Conservation (phyloP, 2,113 vertebrate genomes). For the Arothron firmamentum region DNA sequence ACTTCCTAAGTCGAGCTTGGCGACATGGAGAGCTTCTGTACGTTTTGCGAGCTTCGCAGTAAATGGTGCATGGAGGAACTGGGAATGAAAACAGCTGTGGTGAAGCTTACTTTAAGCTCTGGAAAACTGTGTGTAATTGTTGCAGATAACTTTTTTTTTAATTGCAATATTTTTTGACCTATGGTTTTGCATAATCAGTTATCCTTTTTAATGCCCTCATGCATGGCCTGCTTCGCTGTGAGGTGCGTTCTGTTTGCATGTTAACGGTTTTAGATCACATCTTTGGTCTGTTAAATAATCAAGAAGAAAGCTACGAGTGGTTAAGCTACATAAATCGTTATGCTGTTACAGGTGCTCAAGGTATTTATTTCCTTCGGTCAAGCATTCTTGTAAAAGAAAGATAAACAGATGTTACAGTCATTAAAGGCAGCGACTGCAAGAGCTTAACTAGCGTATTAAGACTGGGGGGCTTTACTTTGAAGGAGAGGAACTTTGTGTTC, state of each 20-base stretch:
- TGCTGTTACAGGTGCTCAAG: constrained; percentile 8
- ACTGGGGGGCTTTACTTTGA: constrained; percentile 3
- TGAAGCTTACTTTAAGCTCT: neutral
- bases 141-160: no score
- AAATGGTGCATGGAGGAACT: constrained; percentile 52
- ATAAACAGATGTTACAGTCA: constrained; percentile 52
- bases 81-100: constrained; percentile 55
- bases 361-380: constrained; percentile 45
- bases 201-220: no score
- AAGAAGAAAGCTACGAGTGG: neutral
- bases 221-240: no score
- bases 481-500: constrained; percentile 29
- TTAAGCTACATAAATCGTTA: neutral
- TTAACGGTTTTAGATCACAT: no score
- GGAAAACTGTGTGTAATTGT: no score
- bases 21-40: constrained; percentile 29
- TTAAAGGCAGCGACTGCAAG: constrained; percentile 28
- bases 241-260: no score
- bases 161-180: neutral
- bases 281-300: no score
- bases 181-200: no score
- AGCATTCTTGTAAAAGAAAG: constrained; percentile 50
- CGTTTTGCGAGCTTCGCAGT: constrained; percentile 44
- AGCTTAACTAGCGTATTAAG: constrained; percentile 24
- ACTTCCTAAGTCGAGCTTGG: constrained; percentile 49